These are phyloP conservation scores for Phaedon cochleariae DNA, from an alignment of 2,888 invertebrate species.

Conservation along the genomic window DNA sequence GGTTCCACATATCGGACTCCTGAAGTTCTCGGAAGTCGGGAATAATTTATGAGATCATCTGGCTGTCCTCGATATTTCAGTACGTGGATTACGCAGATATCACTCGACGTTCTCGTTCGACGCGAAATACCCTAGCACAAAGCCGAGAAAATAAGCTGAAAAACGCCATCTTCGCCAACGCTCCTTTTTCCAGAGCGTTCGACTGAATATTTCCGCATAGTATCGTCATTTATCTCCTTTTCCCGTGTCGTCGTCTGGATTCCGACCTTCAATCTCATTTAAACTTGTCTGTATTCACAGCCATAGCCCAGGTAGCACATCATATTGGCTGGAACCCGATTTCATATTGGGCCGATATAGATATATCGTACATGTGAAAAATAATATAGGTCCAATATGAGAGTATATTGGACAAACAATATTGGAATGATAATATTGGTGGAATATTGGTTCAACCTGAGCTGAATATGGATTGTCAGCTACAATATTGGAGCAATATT, in stretches of 20 bases:
- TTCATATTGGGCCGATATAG: too few species aligned
- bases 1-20: too few species aligned
- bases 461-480: too few species aligned
- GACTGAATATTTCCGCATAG: constrained; percentile 34
- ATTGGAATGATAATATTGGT: too few species aligned
- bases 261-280: constrained; percentile 49
- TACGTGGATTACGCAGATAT: not conserved
- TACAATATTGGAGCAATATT: too few species aligned
- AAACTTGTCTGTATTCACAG: constrained; percentile 51
- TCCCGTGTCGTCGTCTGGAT: constrained; percentile 31
- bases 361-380: too few species aligned
- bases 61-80: not conserved
- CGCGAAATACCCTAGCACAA: not conserved
- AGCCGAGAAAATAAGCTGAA: not conserved
- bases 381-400: too few species aligned
- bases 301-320: too few species aligned
- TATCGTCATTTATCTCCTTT: constrained; percentile 36
- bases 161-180: not conserved
- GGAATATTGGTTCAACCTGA: too few species aligned
- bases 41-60: not conserved
- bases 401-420: too few species aligned
- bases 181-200: constrained; percentile 6
- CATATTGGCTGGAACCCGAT: too few species aligned
- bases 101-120: not conserved
- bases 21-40: too few species aligned